A percentile compares a stretch with the other conserved stretches of the same genome.
Conservation (phyloP, 2,888 invertebrate species). For the Melitaea athalia region DNA sequence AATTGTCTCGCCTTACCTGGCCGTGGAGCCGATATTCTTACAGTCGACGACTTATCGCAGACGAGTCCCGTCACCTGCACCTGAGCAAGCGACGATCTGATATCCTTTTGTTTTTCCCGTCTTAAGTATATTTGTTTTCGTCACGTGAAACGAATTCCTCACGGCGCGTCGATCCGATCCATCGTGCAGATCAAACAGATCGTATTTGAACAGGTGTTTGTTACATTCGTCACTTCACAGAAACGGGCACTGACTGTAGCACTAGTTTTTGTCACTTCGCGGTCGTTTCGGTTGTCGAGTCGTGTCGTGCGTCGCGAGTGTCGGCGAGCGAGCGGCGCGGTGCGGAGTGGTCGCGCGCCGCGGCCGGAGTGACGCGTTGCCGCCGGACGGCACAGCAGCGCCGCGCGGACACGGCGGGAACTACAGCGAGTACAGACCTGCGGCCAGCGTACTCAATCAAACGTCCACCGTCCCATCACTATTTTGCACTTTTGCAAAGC, state of each 20-base stretch:
- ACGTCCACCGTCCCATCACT: constrained; percentile 42
- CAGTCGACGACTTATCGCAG: constrained; percentile 37
- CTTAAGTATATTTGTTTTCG: constrained; percentile 73
- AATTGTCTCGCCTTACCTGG: constrained; percentile 32
- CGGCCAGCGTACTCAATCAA: constrained; percentile 58
- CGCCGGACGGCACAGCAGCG: constrained; percentile 45
- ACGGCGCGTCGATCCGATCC: constrained; percentile 54
- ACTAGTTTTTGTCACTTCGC: constrained; percentile 66
- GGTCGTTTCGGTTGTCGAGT: constrained; percentile 42
- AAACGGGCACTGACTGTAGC: constrained; percentile 35
- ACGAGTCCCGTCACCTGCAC: constrained; percentile 67
- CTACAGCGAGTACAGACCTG: background rate
- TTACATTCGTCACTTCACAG: constrained; percentile 38
- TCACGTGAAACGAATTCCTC: constrained; percentile 74
- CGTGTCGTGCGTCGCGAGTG: constrained; percentile 40
- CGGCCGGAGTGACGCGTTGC: constrained; percentile 78
- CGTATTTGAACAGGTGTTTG: constrained; percentile 67
- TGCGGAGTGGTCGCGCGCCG: constrained; percentile 71
- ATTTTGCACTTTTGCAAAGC: constrained; percentile 27
- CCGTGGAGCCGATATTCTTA: constrained; percentile 29
- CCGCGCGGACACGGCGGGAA: constrained; percentile 12
- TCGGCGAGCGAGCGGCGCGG: constrained; percentile 50
- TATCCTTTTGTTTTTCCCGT: constrained; percentile 71
- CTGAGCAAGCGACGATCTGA: constrained; percentile 69
- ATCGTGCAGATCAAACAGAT: constrained; percentile 64